A percentile compares a stretch with the other conserved stretches of the same genome.
Conservation (phyloP, 2,113 vertebrate species). For the Saguinus midas region DNA sequence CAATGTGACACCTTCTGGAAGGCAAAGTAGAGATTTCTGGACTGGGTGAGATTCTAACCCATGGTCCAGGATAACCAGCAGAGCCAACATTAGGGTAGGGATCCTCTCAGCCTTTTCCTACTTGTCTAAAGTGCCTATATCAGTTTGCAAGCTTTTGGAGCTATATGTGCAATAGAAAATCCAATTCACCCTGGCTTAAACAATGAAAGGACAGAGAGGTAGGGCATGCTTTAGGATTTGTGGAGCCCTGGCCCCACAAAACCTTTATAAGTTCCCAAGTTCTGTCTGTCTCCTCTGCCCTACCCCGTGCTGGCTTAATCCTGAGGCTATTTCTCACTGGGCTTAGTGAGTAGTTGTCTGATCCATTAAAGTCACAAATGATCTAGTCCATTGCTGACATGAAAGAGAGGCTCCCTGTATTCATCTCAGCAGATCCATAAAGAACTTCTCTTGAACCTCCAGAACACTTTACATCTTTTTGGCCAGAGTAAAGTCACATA, state of each 20-base stretch:
- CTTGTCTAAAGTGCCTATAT: background rate
- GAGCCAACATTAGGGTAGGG: background rate
- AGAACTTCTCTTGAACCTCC: background rate
- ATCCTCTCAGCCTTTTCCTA: background rate
- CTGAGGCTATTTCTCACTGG: background rate
- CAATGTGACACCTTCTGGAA: background rate
- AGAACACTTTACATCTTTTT: background rate
- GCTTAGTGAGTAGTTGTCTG: background rate
- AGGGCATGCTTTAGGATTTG: no score
- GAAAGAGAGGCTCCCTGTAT: background rate
- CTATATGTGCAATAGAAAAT: background rate
- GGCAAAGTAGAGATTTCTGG: background rate
- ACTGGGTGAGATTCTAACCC: background rate
- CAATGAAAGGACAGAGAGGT: background rate
- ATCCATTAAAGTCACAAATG: background rate
- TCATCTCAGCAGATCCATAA: background rate
- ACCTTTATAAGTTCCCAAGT: background rate
- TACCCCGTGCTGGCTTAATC: background rate
- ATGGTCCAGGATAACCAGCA: background rate
- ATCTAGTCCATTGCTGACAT: background rate
- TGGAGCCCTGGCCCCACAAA: background rate
- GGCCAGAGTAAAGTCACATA: background rate
- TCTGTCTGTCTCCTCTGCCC: background rate
- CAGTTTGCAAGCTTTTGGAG: background rate
- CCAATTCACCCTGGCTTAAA: background rate